phyloP scores from a whole-genome alignment of 2,888 invertebrate genomes.

The Anthoptus insignis region DNA sequence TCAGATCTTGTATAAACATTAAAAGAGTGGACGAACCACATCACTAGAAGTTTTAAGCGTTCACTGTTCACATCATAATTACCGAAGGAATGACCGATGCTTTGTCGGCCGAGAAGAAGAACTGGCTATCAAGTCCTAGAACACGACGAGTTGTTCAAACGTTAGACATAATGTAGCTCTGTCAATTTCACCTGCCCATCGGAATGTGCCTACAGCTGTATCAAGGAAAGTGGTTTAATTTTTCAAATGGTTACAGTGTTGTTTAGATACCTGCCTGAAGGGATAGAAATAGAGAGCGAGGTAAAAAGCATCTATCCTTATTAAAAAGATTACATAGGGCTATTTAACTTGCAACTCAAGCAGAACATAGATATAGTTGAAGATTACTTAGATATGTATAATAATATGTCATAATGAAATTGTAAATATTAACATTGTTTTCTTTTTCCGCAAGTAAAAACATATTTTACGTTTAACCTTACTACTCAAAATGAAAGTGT shows the following conservation, averaged over 20 bases:
- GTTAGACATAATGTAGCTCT: conserved; percentile 63
- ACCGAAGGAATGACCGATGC: too few relatives aligned
- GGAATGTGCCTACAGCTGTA: conserved; percentile 64
- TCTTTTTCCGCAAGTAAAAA: too few relatives aligned
- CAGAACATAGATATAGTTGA: background rate
- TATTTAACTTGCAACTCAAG: background rate
- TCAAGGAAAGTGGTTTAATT: conserved; percentile 75
- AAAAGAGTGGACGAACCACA: too few relatives aligned
- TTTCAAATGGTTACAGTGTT: conserved; percentile 57
- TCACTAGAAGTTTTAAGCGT: too few relatives aligned
- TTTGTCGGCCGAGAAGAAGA: too few relatives aligned
- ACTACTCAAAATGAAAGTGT: too few relatives aligned
- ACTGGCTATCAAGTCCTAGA: too few relatives aligned
- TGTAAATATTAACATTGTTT: too few relatives aligned
- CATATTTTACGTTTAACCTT: too few relatives aligned
- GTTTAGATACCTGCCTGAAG: conserved; percentile 28
- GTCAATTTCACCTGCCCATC: conserved; percentile 70
- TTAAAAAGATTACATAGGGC: background rate
- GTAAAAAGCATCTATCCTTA: conserved; percentile 9
- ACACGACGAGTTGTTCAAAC: too few relatives aligned
- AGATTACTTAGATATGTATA: background rate
- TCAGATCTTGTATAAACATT: too few relatives aligned
- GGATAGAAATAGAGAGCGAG: conserved; percentile 29
- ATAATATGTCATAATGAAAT: background rate
- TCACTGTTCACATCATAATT: too few relatives aligned